Evolutionary conservation across 2,113 vertebrate genomes (phyloP).

Genomic region (Phycodurus eques): DNA sequence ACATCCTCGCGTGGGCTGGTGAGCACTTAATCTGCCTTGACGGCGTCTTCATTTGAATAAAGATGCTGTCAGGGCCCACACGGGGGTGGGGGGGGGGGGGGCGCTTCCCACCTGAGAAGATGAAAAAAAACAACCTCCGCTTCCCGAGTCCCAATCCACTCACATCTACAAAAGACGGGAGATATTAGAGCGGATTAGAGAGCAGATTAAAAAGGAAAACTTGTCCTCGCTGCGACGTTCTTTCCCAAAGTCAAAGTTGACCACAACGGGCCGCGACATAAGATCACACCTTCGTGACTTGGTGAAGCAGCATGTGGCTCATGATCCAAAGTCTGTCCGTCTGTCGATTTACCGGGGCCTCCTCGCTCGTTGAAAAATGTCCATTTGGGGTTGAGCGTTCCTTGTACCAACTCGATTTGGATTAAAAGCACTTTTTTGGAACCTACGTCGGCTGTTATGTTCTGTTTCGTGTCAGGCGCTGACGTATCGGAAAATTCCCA

Average conservation of each 20-base stretch:
- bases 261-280: not conserved
- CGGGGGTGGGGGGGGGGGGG: not conserved
- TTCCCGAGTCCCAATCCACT: not conserved
- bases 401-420: too few relatives aligned
- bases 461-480: too few relatives aligned
- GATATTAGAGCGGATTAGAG: not conserved
- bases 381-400: too few relatives aligned
- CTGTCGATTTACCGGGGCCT: too few relatives aligned
- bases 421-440: too few relatives aligned
- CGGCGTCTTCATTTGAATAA: conserved; percentile 62
- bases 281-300: conserved; percentile 58
- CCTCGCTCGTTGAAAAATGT: too few relatives aligned
- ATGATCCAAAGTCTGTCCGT: conserved; percentile 48
- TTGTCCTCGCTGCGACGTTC: conserved; percentile 44
- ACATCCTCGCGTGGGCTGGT: conserved; percentile 9
- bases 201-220: not conserved
- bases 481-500: conserved; percentile 60
- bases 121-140: not conserved
- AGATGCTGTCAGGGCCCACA: conserved; percentile 69
- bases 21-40: conserved; percentile 33
- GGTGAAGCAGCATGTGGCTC: conserved; percentile 74
- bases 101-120: not conserved
- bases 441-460: too few relatives aligned
- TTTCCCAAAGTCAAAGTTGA: conserved; percentile 65
- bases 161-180: not conserved